Evolutionary conservation across 2,113 vertebrate genomes (phyloP), one percentile per base, ranked within the genome.

Genomic region (Vanacampus margaritifer): DNA sequence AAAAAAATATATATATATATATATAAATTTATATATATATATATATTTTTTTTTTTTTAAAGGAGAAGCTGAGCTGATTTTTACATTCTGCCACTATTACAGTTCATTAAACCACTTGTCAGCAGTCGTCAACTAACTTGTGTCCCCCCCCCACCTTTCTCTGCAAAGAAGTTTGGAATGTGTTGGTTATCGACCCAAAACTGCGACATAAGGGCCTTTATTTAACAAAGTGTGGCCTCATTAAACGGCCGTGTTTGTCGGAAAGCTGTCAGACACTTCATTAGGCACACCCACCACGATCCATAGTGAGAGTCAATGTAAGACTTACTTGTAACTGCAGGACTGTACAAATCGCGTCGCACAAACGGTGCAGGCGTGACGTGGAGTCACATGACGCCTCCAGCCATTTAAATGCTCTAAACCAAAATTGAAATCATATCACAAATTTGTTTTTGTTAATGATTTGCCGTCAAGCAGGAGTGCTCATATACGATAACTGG

Each of bases 401-500:
- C 24, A 53, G 39, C 35, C 35, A 53, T 36, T 62, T 28, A 48
- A 51, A 39, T 14, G 43, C 37, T 53, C n/a, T 23, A 45, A 45
- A 45, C 5, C 1, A 23, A 28, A 13, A 28, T 2, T 17, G 24
- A 56, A 28, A 16, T 28, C 24, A 56, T 28, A 28, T 7, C 17
- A 11, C 17, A 21, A 7, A 2, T 16, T 16, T 14, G 13, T 61
- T 59, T 51, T 39, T 36, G 65, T 67, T 77, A 74, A 80, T 67
- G 78, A 80, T 45, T 68, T 59, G 56, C 71, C 78, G 71, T 73
- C 80, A 71, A 45, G 69, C 37, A 68, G 69, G 65, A 41, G 57
- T 48, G 54, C 39, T 69, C 64, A 69, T 50, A 68, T 72, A 56
- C 71, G 83, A 82, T 78, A 71, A 84, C 75, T 71, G 80, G 37